These are phyloP conservation scores for Sternotherus odoratus DNA, from an alignment of 2,797 vertebrate genomes.

Conservation along the genomic window DNA sequence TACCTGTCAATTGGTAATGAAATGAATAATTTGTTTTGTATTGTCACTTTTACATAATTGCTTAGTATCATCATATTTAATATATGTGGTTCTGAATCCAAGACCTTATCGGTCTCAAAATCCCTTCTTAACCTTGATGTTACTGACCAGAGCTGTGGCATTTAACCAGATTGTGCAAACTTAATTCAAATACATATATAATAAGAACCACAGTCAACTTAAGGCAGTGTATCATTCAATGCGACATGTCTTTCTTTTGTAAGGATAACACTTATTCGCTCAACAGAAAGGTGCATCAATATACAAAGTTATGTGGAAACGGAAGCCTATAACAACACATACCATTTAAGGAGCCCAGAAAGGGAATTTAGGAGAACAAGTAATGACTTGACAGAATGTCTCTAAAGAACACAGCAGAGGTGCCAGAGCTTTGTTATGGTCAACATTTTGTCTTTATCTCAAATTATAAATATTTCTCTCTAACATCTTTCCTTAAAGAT, in stretches of 20 bases:
- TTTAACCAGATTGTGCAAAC: slow-evolving; percentile 79
- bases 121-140: slow-evolving; percentile 69
- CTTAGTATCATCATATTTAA: slow-evolving; percentile 66
- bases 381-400: slow-evolving; percentile 49
- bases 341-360: slow-evolving; percentile 44
- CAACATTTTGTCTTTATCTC: slow-evolving; percentile 62
- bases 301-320: slow-evolving; percentile 69
- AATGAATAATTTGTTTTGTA: slow-evolving; percentile 69
- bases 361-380: slow-evolving; percentile 25
- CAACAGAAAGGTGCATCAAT: slow-evolving; percentile 71
- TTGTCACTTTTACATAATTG: slow-evolving; percentile 67
- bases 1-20: slow-evolving; percentile 73
- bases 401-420: slow-evolving; percentile 51
- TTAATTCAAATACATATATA: slow-evolving; percentile 77
- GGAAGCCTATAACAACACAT: slow-evolving; percentile 28
- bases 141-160: slow-evolving; percentile 64
- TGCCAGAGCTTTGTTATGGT: slow-evolving; percentile 39
- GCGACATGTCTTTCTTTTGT: slow-evolving; percentile 67
- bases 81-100: slow-evolving; percentile 66
- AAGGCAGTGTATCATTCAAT: slow-evolving; percentile 77
- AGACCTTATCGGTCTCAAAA: slow-evolving; percentile 48
- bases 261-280: slow-evolving; percentile 62
- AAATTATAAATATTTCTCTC: slow-evolving; percentile 63
- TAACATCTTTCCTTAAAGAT: slow-evolving; percentile 59
- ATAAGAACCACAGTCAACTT: slow-evolving; percentile 75